A percentile compares a stretch with the other conserved stretches of the same genome.
These are phyloP conservation scores for Leptobrachium ailaonicum DNA, from an alignment of 2,113 vertebrate species.

Conservation along the genomic window DNA sequence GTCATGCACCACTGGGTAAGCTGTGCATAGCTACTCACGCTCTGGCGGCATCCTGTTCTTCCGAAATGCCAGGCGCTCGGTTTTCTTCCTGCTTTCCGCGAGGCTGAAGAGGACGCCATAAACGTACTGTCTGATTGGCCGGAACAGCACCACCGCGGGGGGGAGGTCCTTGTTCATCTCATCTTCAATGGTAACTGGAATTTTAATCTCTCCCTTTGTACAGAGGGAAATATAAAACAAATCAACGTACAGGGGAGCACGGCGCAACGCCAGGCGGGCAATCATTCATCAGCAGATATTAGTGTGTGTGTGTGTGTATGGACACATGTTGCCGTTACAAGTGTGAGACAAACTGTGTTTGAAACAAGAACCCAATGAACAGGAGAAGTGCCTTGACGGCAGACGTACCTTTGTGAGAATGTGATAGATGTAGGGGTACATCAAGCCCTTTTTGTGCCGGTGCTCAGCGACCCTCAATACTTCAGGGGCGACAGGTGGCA, in stretches of 20 bases:
- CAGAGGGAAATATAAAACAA: slow-evolving; percentile 47
- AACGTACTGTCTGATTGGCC: slow-evolving; percentile 92
- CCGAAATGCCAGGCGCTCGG: slow-evolving; percentile 87
- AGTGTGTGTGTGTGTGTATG: too few relatives aligned
- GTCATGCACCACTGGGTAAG: too few relatives aligned
- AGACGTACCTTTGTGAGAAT: slow-evolving; percentile 85
- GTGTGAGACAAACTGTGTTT: too few relatives aligned
- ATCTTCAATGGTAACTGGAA: slow-evolving; percentile 93
- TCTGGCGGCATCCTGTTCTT: slow-evolving; percentile 88
- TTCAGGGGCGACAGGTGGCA: slow-evolving; percentile 87
- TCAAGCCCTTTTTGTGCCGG: slow-evolving; percentile 92
- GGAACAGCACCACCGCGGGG: slow-evolving; percentile 89
- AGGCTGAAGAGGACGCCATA: slow-evolving; percentile 97
- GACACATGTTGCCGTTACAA: too few relatives aligned
- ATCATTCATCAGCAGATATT: too few relatives aligned
- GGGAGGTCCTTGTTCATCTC: slow-evolving; percentile 96
- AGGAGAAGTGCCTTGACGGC: too few relatives aligned
- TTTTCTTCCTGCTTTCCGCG: slow-evolving; percentile 92
- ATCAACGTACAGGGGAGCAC: too few relatives aligned
- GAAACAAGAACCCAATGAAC: too few relatives aligned
- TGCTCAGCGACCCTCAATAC: slow-evolving; percentile 93
- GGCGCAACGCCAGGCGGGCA: neutral
- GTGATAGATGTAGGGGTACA: slow-evolving; percentile 96
- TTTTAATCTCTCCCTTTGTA: slow-evolving; percentile 92
- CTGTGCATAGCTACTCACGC: slow-evolving; percentile 66